Base-by-base conservation (phyloP, 2,113 vertebrate genomes). In the Gallinago media region DNA sequence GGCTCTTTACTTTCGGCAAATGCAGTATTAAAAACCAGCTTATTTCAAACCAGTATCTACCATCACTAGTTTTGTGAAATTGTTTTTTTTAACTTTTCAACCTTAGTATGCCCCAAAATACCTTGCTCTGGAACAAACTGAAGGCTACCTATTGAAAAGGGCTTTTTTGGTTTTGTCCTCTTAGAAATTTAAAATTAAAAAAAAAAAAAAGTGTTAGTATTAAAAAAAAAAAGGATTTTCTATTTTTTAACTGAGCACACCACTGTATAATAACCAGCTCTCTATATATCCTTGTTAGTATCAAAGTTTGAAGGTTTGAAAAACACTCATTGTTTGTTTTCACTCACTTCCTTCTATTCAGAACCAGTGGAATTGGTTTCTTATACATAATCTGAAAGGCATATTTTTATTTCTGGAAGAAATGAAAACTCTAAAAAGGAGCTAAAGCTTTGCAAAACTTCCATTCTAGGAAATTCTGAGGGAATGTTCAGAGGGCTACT, bases 121-220 rank as follows among this genome's bases (percentile, higher is more conserved):
- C 8, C 29, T 46, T 17, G 49, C 38, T 79, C 65, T 27, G 29
- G 62, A 54, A 74, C 46, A 78, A 83, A 55, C 19, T 12, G 34
- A 77, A 84, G 38, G 32, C 42, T 79, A 5, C 77, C 71, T 62
- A 15, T 11, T 17, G 34, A 79, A 68, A 68, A 19, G 22, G 10
- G 0, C 7, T 0, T 2, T 59, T n/a, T 55, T 80, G 14, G 17
- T 7, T 74, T n/a, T 22, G 21, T n/a, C 19, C 19, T 31, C 32
- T 50, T 13, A 63, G 27, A 62, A 85, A 68, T 26, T 2, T 1
- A 20, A 38, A 42, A 42, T 42, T 38, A 5, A n/a, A 11, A 34
- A 25, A 13, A 61, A n/a, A n/a, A 12, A 27, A 14, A 11, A 63
- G 8, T 38, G 55, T 56, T 49, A 38, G 5, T 38, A 63, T 31